Base-by-base conservation (phyloP, 2,113 vertebrate species). In the Pituophis catenifer region DNA sequence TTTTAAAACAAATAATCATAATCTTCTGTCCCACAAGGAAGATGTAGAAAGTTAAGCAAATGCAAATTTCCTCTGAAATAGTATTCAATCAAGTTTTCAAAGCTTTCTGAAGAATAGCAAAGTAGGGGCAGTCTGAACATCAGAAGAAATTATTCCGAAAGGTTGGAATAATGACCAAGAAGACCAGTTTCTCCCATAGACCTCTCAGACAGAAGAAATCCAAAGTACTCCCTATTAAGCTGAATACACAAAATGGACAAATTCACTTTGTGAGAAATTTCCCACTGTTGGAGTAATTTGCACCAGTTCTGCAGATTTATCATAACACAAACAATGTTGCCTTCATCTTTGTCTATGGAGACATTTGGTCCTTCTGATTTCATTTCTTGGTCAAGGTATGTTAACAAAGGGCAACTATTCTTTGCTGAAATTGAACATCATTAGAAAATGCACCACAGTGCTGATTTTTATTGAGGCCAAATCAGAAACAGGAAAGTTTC, bases 401-500 rank as follows among this genome's bases (percentile, higher is more conserved):
- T 38, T 38, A 81, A 81, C 38, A 85, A 88, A 89, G 75, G 62
- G 59, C 59, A 21, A 3, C 8, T 52, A 24, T 81, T 81, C 4
- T 92, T 48, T 62, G 21, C 11, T 24, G 53, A 89, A 33, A 26
- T 9, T 57, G 24, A 91, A 15, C 38, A 48, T 1, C 54, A 90
- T 0, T 0, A 26, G 93, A 50, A 0, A 57, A 89, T 81, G 1
- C n/a, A 58, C 29, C 0, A 81, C 65, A 21, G 55, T 59, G 89
- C 87, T 2, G 59, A 50, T 87, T 88, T 50, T 81, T 81, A 81
- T 9, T 81, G 33, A 19, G 70, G 70, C 15, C 33, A 38, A 81
- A 70, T 33, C 29, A 33, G 65, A 70, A 81, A 81, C 15, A 81
- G 6, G n/a, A 81, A 75, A 75, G n/a, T 38, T 81, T 81, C 7